These are phyloP conservation scores for Lutraria rhynchaena DNA, from an alignment of 1,140 invertebrate genomes.

Conservation along the genomic window DNA sequence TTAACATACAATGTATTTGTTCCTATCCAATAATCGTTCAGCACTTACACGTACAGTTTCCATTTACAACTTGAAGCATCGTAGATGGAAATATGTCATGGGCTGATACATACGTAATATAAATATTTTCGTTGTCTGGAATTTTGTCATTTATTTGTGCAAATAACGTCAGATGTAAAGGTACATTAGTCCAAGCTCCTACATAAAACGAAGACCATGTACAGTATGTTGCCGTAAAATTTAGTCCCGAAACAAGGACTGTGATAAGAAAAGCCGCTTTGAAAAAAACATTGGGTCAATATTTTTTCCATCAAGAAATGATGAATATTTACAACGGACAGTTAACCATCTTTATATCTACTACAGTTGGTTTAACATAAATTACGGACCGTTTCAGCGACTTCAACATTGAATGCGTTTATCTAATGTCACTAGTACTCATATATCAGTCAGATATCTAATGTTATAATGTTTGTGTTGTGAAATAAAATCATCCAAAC, in stretches of 20 bases:
- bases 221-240: background rate
- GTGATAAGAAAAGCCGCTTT: too few relatives aligned
- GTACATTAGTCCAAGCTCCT: background rate
- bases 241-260: background rate
- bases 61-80: background rate
- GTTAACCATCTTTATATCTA: too few relatives aligned
- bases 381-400: too few relatives aligned
- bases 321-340: too few relatives aligned
- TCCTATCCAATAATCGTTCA: constrained; percentile 5
- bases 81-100: constrained; percentile 1
- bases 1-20: constrained; percentile 15
- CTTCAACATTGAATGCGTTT: too few relatives aligned
- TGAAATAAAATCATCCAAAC: too few relatives aligned
- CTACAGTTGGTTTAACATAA: too few relatives aligned
- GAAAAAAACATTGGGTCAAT: too few relatives aligned
- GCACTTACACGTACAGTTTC: background rate
- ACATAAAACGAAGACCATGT: constrained; percentile 14
- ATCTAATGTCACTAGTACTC: too few relatives aligned
- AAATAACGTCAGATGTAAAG: background rate
- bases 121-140: background rate
- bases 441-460: too few relatives aligned
- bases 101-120: constrained; percentile 20
- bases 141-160: background rate
- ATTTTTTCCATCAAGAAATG: too few relatives aligned
- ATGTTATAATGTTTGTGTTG: too few relatives aligned